Conservation (phyloP, 2,888 invertebrate species). For the Criorhina ranunculi region DNA sequence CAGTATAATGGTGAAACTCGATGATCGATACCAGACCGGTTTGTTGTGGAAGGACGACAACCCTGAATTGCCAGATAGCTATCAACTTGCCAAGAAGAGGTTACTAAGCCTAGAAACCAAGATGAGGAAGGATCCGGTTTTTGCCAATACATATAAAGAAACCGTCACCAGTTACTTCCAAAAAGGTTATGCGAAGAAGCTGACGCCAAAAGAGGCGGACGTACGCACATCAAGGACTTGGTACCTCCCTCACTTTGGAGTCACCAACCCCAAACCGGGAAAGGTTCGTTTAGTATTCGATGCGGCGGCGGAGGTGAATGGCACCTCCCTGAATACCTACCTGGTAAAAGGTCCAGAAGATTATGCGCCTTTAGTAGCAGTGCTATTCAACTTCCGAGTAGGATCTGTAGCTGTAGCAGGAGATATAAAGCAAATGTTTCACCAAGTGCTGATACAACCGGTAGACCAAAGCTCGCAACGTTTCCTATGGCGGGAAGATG, state of each 20-base stretch:
- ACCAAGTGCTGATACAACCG: background rate
- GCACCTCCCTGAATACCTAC: background rate
- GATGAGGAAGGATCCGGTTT: slow-evolving; percentile 42
- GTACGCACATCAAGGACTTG: background rate
- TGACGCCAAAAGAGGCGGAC: background rate
- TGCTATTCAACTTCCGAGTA: background rate
- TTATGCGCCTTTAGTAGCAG: too few relatives aligned
- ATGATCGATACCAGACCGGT: slow-evolving; percentile 33
- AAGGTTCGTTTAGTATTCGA: too few relatives aligned
- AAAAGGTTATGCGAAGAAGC: background rate
- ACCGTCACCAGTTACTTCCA: background rate
- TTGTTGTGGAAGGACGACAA: slow-evolving; percentile 54
- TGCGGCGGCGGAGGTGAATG: background rate
- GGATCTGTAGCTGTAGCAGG: background rate
- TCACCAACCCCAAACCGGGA: background rate
- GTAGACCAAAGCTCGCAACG: too few relatives aligned
- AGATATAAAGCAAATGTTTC: background rate
- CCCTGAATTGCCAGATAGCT: slow-evolving; percentile 24
- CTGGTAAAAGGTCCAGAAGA: background rate
- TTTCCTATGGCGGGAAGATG: too few relatives aligned
- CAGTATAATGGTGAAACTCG: slow-evolving; percentile 3
- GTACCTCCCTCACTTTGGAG: background rate
- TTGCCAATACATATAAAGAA: slow-evolving; percentile 12
- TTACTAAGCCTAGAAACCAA: slow-evolving; percentile 46
- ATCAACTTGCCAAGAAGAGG: slow-evolving; percentile 6